Evolutionary conservation across 2,888 invertebrate genomes (phyloP).

Genomic region (Dryobota labecula): DNA sequence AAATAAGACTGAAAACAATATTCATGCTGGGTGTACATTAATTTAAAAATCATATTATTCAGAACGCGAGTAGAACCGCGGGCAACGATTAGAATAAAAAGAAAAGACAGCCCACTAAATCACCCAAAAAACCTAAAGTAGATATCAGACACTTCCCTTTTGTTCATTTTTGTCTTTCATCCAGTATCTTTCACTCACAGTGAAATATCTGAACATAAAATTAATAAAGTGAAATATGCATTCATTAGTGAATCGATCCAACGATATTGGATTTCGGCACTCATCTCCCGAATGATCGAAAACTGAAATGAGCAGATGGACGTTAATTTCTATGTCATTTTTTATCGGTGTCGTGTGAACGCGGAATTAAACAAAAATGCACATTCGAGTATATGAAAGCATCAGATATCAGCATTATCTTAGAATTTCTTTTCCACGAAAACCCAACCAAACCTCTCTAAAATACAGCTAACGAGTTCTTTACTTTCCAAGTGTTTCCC

Average conservation of each 20-base stretch:
- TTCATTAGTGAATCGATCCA: not conserved
- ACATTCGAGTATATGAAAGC: not conserved
- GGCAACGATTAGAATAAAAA: too few species aligned
- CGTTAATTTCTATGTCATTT: not conserved
- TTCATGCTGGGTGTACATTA: too few species aligned
- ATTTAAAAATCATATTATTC: too few species aligned
- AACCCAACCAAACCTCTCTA: not conserved
- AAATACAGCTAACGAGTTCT: conserved; percentile 49
- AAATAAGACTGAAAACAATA: too few species aligned
- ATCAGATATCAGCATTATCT: not conserved
- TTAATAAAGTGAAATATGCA: not conserved
- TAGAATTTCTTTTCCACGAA: not conserved
- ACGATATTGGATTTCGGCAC: not conserved
- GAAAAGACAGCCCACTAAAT: not conserved
- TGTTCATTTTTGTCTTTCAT: not conserved
- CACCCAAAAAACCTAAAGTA: not conserved
- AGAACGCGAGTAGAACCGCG: too few species aligned
- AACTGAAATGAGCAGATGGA: not conserved
- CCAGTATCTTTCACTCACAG: not conserved
- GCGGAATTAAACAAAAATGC: not conserved
- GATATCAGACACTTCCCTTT: not conserved
- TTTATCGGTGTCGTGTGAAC: not conserved
- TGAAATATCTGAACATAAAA: not conserved
- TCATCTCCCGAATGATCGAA: not conserved
- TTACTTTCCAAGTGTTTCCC: conserved; percentile 41